phyloP scores from a whole-genome alignment of 1,140 invertebrate genomes.

The Cydia strobilella region DNA sequence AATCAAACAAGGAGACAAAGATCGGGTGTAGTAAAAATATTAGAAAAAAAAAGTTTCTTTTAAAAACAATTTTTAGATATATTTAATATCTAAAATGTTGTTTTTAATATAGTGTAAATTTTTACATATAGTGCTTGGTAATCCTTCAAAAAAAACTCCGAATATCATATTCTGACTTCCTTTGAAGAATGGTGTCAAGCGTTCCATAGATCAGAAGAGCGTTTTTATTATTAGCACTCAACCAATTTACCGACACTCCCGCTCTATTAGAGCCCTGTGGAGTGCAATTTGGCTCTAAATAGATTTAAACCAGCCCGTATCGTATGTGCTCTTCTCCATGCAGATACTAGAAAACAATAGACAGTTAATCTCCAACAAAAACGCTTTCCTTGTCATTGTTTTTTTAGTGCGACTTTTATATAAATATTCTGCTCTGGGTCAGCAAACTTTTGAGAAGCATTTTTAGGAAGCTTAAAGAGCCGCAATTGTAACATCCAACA shows the following conservation, averaged over 20 bases:
- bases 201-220: conserved; percentile 6
- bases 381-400: too few relatives aligned
- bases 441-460: too few relatives aligned
- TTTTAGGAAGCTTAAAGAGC: too few relatives aligned
- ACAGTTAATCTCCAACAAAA: not conserved
- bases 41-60: not conserved
- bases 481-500: too few relatives aligned
- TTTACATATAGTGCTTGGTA: not conserved
- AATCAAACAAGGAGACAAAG: too few relatives aligned
- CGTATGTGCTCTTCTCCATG: not conserved
- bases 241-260: conserved; percentile 30
- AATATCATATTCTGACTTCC: not conserved
- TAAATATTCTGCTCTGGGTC: too few relatives aligned
- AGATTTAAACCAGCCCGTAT: conserved; percentile 15
- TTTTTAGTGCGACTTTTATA: too few relatives aligned
- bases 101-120: too few relatives aligned
- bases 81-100: too few relatives aligned
- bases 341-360: not conserved
- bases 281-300: conserved; percentile 26
- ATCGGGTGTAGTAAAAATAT: too few relatives aligned
- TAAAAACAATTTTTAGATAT: not conserved
- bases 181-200: not conserved
- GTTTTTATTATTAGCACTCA: conserved; percentile 24
- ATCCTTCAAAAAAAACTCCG: not conserved
- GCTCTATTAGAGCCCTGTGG: conserved; percentile 20